Base-by-base conservation (phyloP, 2,797 vertebrate species). In the Lepus oiostolus region DNA sequence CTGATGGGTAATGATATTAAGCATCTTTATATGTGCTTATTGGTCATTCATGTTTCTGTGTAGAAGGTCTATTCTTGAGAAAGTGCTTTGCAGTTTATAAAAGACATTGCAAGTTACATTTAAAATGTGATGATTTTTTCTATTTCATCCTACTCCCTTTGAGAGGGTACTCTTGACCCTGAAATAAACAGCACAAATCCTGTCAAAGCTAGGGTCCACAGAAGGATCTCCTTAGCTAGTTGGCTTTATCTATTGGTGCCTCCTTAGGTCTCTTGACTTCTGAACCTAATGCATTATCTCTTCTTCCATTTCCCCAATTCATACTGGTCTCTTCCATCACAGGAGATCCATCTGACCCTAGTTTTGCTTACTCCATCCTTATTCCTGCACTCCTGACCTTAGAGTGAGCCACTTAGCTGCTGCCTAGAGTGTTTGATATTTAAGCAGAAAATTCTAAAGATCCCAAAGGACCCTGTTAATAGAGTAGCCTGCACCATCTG, bases 401-500 rank as follows among this genome's bases (percentile, higher is more conserved):
- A 62, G 30, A 70, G 22, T 60, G 38, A 71, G 32, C 47, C 68
- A 24, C 24, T 89, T n/a, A n/a, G 17, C 8, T 9, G 1, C 32
- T 67, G 8, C 8, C 35, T 13, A 47, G 62, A 83, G 62, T 60
- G 52, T 42, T 38, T 38, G n/a, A 38, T 67, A 74, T 58, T 67
- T 82, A 82, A 90, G 24, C 3, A 76, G 77, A 88, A 89, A 87
- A 42, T 38, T 76, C 42, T 68, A 11, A 35, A 70, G 24, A 30
- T 60, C 10, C 9, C 2, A 3, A 38, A 8, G 24, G 2, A 58
- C 13, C 52, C 26, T 14, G 6, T 9, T 54, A 24, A 19, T 42
- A 30, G 0, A 62, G 4, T 1, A 1, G 32, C 16, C 7, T 58
- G 10, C 2, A 24, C 3, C 4, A 0, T 68, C 16, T n/a, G 22